Evolutionary conservation across 2,113 vertebrate species (phyloP).

Genomic region (Grallaria varia): DNA sequence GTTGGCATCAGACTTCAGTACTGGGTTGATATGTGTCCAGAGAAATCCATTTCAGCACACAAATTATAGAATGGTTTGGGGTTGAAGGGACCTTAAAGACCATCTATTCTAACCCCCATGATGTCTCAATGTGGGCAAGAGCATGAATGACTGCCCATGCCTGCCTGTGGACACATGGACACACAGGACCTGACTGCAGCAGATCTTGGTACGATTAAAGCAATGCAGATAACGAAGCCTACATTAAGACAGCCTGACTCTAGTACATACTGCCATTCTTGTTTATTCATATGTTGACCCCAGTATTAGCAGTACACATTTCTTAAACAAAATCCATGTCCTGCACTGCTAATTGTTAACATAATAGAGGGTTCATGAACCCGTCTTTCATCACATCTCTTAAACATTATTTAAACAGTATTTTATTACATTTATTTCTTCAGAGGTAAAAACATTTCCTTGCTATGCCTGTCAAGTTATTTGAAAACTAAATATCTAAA

Average conservation of each 20-base stretch:
- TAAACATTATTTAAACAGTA: constrained; percentile 66
- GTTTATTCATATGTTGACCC: constrained; percentile 43
- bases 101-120: background rate
- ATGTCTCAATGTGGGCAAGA: rapidly evolving
- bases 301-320: constrained; percentile 36
- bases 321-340: constrained; percentile 62
- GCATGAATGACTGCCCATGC: background rate
- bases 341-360: constrained; percentile 42
- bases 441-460: constrained; percentile 56
- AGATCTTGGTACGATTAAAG: background rate
- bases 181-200: background rate
- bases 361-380: constrained; percentile 56
- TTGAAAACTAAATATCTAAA: constrained; percentile 65
- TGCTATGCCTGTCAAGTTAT: constrained; percentile 50
- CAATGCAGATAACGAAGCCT: background rate
- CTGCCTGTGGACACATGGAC: background rate
- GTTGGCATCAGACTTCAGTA: rapidly evolving
- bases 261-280: background rate
- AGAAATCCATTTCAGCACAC: background rate
- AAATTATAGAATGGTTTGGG: background rate
- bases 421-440: constrained; percentile 67
- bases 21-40: background rate
- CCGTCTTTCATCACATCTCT: constrained; percentile 64
- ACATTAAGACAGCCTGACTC: background rate
- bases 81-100: background rate